phyloP scores from a whole-genome alignment of 1,140 invertebrate species.

The Hylyphantes graminicola region DNA sequence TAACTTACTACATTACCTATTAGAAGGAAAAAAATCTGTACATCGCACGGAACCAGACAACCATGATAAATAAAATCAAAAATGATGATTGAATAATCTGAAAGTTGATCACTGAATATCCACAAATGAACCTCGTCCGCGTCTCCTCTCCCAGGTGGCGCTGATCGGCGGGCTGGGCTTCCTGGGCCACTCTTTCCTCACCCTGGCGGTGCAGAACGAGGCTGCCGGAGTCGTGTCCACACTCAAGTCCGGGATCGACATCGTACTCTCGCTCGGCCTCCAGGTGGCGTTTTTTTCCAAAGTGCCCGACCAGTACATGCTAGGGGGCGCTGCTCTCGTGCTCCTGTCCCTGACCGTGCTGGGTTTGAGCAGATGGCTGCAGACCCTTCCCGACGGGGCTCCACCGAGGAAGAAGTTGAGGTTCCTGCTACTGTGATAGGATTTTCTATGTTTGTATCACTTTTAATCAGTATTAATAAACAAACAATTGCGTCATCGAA shows the following conservation, averaged over 20 bases:
- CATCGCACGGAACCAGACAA: too few species aligned
- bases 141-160: constrained; percentile 71
- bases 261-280: constrained; percentile 91
- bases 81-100: too few species aligned
- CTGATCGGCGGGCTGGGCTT: constrained; percentile 84
- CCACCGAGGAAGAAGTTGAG: constrained; percentile 28
- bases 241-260: constrained; percentile 83
- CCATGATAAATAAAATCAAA: too few species aligned
- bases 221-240: constrained; percentile 92
- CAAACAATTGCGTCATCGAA: too few species aligned
- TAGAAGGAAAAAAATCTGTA: too few species aligned
- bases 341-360: constrained; percentile 84
- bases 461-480: too few species aligned
- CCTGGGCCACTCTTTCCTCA: constrained; percentile 85
- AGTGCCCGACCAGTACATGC: constrained; percentile 82
- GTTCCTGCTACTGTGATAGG: background rate
- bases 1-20: too few species aligned
- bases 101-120: too few species aligned
- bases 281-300: constrained; percentile 83
- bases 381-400: constrained; percentile 69
- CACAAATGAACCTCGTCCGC: too few species aligned
- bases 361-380: constrained; percentile 85
- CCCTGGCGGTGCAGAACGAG: constrained; percentile 86
- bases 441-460: background rate
- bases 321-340: constrained; percentile 84